Evolutionary conservation across 1,140 invertebrate genomes (phyloP).

Genomic region (Neodiprion fabricii): DNA sequence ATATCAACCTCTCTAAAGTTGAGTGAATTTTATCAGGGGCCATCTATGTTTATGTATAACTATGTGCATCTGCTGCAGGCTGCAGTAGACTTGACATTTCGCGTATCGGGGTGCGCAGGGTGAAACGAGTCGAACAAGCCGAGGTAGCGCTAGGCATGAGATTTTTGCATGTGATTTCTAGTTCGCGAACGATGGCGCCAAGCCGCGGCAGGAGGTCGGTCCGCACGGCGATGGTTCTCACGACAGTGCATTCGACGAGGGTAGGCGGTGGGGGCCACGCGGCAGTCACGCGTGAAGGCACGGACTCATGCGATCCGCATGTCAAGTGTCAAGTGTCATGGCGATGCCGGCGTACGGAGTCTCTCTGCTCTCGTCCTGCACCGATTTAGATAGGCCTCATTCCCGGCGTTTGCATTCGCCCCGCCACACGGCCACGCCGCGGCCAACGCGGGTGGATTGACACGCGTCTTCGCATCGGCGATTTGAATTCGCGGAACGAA

Average conservation of each 20-base stretch:
- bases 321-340: constrained; percentile 30
- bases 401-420: neutral
- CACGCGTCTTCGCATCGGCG: too few relatives aligned
- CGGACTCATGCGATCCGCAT: constrained; percentile 33
- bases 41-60: too few relatives aligned
- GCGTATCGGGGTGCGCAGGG: too few relatives aligned
- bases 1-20: too few relatives aligned
- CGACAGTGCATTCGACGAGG: constrained; percentile 29
- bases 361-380: constrained; percentile 32
- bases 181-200: constrained; percentile 36
- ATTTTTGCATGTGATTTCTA: constrained; percentile 2
- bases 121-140: too few relatives aligned
- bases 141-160: too few relatives aligned
- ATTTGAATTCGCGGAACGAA: too few relatives aligned
- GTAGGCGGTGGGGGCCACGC: constrained; percentile 25
- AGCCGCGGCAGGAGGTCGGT: constrained; percentile 26
- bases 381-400: neutral
- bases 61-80: too few relatives aligned
- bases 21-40: too few relatives aligned
- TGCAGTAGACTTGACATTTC: too few relatives aligned
- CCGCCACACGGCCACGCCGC: neutral
- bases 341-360: neutral
- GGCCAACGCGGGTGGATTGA: too few relatives aligned
- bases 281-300: constrained; percentile 39
- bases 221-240: constrained; percentile 44